These are phyloP conservation scores for Lycaena phlaeas DNA, from an alignment of 2,888 invertebrate genomes.

Conservation along the genomic window DNA sequence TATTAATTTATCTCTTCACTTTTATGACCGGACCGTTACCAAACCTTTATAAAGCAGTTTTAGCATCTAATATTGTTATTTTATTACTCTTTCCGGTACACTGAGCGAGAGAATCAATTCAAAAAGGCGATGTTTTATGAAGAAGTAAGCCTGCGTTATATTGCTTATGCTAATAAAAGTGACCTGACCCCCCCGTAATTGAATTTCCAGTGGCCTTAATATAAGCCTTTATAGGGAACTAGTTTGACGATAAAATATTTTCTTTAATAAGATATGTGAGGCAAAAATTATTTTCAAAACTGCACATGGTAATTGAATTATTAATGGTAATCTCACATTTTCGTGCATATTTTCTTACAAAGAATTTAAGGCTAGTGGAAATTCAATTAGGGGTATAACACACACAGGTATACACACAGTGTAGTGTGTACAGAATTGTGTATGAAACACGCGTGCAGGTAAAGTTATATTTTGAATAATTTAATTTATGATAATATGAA, in stretches of 20 bases:
- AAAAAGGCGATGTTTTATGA: not conserved
- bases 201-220: constrained; percentile 12
- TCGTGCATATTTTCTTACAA: no score
- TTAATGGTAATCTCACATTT: no score
- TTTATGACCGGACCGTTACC: constrained; percentile 2
- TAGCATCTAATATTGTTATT: constrained; percentile 5
- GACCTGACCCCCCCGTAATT: constrained; percentile 14
- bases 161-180: constrained; percentile 17
- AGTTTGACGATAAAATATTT: not conserved
- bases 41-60: constrained; percentile 3
- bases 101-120: constrained; percentile 3
- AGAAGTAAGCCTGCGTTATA: constrained; percentile 13
- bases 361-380: no score
- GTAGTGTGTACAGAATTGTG: no score
- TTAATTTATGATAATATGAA: no score
- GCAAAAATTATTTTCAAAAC: not conserved
- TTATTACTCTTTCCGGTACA: not conserved
- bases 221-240: constrained; percentile 3
- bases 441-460: no score
- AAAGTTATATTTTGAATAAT: no score
- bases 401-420: no score
- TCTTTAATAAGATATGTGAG: not conserved
- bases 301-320: no score
- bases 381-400: no score
- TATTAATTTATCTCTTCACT: not conserved